Base-by-base conservation (phyloP, 2,113 vertebrate species). In the Silurus asotus region DNA sequence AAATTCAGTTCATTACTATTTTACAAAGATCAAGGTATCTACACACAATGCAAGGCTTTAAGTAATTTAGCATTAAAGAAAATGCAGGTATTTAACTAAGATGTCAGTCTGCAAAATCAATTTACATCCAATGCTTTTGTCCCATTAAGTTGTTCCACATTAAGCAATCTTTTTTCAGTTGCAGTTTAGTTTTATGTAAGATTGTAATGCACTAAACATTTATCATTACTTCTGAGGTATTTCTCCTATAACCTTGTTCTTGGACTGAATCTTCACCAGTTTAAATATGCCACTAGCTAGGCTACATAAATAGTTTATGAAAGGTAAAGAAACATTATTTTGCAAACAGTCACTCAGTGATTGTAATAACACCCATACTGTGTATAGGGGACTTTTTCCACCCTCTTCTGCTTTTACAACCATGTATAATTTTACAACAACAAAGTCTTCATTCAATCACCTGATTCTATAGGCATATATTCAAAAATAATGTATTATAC, bases 341-440 rank as follows among this genome's bases (percentile, higher is more conserved):
- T 75, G 56, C 25, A 75, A 74, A 75, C 14, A 79, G 61, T 58
- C 49, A 9, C 14, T 69, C 75, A 79, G 62, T 79, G n/a, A 85
- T 53, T 78, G 56, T 45, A 78, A 61, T 37, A 62, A 28, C 61
- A 67, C 49, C 13, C 19, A 65, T 62, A 23, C 23, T 82, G 61
- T 53, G 19, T 25, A 23, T 56, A 48, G 14, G 17, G 37, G 83
- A 28, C 6, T 19, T 64, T 64, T 59, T 85, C 15, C 76, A 56
- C 51, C 11, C 20, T 83, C 11, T 83, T 53, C 69, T 55, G 70
- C 23, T 23, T 65, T 67, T 69, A 53, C 48, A 56, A 28, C 70
- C 2, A 14, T 19, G 81, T 82, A 55, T 37, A 15, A 53, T 84
- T 25, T 82, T 56, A 10, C n/a, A 70, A 61, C 49, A 14, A 58